A percentile compares a stretch with the other conserved stretches of the same genome.
Evolutionary conservation across 2,113 vertebrate genomes (phyloP).

Genomic region (Dipodomys spectabilis): DNA sequence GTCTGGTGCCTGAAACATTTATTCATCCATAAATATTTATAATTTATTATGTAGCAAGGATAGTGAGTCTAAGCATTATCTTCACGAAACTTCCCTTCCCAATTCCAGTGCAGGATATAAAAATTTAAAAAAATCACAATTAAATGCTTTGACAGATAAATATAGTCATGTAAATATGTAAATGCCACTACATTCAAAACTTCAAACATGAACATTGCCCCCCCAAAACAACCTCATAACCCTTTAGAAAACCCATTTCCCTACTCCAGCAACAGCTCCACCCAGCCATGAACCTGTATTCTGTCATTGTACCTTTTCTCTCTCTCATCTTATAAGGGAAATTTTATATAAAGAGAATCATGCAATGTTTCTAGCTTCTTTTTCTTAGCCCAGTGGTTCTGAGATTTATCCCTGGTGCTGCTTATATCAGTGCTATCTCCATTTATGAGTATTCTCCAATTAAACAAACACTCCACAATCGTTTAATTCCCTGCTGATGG

Average conservation of each 20-base stretch:
- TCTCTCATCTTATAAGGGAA: background rate
- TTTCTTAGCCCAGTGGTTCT: background rate
- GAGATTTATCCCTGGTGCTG: background rate
- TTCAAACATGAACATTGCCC: background rate
- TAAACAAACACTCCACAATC: background rate
- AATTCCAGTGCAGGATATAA: background rate
- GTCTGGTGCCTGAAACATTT: background rate
- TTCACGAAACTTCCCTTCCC: conserved; percentile 3
- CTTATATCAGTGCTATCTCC: background rate
- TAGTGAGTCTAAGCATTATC: background rate
- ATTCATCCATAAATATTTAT: background rate
- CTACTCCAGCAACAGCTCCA: background rate
- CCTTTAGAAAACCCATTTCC: background rate
- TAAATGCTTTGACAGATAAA: conserved; percentile 18
- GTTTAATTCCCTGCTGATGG: background rate
- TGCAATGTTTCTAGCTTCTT: background rate
- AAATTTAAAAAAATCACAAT: background rate
- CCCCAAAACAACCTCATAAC: background rate
- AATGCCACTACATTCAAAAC: background rate
- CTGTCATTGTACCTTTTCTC: background rate
- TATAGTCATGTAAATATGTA: background rate
- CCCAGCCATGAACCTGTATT: background rate
- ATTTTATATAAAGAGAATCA: conserved; percentile 12
- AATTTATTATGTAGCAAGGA: background rate
- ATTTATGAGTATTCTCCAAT: background rate